Evolutionary conservation across 2,797 vertebrate genomes (phyloP), one percentile per base, ranked within the genome.

Genomic region (Phylloscopus collybita): DNA sequence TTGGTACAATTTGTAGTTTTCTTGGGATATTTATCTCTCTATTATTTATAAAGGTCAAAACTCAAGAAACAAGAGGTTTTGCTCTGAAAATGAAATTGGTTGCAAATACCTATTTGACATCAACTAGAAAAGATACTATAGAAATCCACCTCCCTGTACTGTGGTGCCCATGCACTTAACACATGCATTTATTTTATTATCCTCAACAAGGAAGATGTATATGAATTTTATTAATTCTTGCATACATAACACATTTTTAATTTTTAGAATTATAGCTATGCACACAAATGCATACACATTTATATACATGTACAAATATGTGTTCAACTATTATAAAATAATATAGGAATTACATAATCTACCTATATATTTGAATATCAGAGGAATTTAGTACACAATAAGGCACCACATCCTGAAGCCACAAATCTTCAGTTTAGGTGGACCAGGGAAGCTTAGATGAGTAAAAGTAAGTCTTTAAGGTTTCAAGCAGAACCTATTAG

Each of bases 301-400:
- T 60, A 30, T 11, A 81, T 5, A 56, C 1, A 16, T 18, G 21
- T 13, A 26, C 0, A 0, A 53, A 49, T 70, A 45, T 0, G 2
- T 42, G 18, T 44, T 57, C 40, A 62, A 47, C 4, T 59, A 36
- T 3, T 11, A 47, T 15, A 50, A 79, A 79, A 54, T 16, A 53
- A 59, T 27, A 60, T 0, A 47, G 19, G 42, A 51, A 22, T 12
- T 45, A 53, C 13, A 57, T 30, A 14, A 65, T n/a, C 22, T n/a
- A 74, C 16, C 42, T 47, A 50, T 6, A 20, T 40, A 54, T 65
- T 65, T 81, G 32, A 87, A 50, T 34, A 70, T 34, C 42, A 42
- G 9, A 27, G 19, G 17, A 62, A 65, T 59, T 74, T 47, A 82
- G 34, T 36, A 50, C 38, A 34, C 34, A 34, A 34, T 29, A 85